These are phyloP conservation scores for Acanthochromis polyacanthus DNA, from an alignment of 2,113 vertebrate species.

Conservation along the genomic window DNA sequence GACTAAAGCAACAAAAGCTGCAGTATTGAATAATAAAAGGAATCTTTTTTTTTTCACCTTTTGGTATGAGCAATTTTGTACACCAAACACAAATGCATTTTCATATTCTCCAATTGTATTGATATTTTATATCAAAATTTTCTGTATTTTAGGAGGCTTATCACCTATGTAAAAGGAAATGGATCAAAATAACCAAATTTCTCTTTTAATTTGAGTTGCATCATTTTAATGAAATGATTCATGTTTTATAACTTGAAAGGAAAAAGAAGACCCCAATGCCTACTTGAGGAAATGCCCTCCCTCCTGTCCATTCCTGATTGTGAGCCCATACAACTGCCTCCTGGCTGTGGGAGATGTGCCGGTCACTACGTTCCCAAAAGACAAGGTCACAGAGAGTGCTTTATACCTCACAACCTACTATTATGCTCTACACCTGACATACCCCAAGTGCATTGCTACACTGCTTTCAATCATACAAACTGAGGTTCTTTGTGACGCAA, in stretches of 20 bases:
- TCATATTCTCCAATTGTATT: too few species aligned
- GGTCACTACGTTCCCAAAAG: conserved; percentile 36
- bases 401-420: conserved; percentile 62
- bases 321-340: conserved; percentile 43
- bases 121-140: too few species aligned
- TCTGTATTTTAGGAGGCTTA: too few species aligned
- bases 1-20: too few species aligned
- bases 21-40: too few species aligned
- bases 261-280: conserved; percentile 39
- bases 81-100: too few species aligned
- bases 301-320: conserved; percentile 48
- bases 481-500: conserved; percentile 18
- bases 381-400: conserved; percentile 27
- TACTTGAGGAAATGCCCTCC: conserved; percentile 56
- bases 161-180: too few species aligned
- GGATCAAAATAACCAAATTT: too few species aligned
- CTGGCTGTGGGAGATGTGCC: conserved; percentile 43
- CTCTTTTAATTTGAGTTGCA: conserved; percentile 27
- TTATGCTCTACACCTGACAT: conserved; percentile 54
- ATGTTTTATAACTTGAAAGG: conserved; percentile 31
- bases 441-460: conserved; percentile 55
- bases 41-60: too few species aligned
- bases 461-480: conserved; percentile 60
- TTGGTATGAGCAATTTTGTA: too few species aligned
- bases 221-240: conserved; percentile 32